Percentiles rank a stretch among this genome's conserved stretches.
phyloP scores from a whole-genome alignment of 2,113 vertebrate species.

The Nycticorax nycticorax region DNA sequence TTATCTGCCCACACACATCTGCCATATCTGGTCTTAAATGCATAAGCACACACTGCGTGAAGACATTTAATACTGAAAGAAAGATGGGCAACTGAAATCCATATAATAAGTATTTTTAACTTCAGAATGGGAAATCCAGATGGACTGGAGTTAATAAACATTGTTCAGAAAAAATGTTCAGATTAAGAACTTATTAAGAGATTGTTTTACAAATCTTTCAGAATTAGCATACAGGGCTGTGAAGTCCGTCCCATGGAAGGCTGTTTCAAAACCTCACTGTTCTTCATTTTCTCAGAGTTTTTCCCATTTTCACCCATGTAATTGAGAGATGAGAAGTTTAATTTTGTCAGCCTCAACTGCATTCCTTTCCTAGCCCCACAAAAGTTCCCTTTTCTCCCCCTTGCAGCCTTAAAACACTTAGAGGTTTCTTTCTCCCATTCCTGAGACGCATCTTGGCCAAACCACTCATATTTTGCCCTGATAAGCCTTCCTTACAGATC shows the following conservation, averaged over 20 bases:
- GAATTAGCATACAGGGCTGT: background rate
- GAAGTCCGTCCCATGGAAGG: background rate
- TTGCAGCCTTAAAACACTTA: background rate
- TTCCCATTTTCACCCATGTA: background rate
- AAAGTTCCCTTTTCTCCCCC: background rate
- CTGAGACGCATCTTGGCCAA: background rate
- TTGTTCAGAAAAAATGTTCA: background rate
- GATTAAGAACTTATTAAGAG: background rate
- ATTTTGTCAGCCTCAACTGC: background rate
- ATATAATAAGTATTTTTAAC: background rate
- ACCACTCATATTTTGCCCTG: background rate
- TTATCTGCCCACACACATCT: background rate
- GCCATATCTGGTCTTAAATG: background rate
- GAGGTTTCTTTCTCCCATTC: background rate
- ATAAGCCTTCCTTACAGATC: background rate
- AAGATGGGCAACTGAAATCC: background rate
- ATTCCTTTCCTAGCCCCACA: background rate
- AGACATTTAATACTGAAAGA: background rate
- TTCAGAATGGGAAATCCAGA: background rate
- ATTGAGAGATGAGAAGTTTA: background rate
- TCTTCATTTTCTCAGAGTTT: background rate
- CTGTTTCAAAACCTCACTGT: background rate
- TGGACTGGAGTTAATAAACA: background rate
- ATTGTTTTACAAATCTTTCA: background rate
- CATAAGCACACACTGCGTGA: background rate